Evolutionary conservation across 2,113 vertebrate species (phyloP).

Genomic region (Lophochroa leadbeateri): DNA sequence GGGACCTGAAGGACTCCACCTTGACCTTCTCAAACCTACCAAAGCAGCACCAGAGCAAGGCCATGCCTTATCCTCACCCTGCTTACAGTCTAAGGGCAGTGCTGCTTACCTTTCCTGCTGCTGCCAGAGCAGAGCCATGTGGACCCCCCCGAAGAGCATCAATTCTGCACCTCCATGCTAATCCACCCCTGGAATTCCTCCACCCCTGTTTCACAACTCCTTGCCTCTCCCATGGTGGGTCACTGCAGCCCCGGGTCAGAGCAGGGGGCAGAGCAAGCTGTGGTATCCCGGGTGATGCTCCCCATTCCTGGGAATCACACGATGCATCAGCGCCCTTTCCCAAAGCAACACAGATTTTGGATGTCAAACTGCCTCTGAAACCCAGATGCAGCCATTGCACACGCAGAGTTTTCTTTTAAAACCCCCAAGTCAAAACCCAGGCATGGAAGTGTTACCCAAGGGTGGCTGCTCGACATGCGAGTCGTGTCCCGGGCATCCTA

Average conservation of each 20-base stretch:
- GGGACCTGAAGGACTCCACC: not conserved
- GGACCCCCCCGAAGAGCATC: accelerated
- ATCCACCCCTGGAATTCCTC: not conserved
- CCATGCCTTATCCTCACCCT: not conserved
- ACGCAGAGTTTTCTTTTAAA: not conserved
- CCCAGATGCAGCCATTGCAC: not conserved
- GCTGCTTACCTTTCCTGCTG: accelerated
- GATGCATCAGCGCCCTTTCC: accelerated
- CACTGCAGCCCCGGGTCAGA: accelerated
- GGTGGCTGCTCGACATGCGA: constrained; percentile 26
- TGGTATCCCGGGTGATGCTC: not conserved
- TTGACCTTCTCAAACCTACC: not conserved
- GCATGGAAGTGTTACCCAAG: constrained; percentile 2
- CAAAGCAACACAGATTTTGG: accelerated
- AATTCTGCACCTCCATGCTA: accelerated
- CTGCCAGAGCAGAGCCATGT: accelerated
- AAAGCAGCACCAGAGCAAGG: not conserved
- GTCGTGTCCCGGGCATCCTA: not conserved
- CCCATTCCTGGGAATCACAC: accelerated
- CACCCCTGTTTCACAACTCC: not conserved
- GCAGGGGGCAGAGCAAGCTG: not conserved
- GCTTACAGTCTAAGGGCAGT: accelerated
- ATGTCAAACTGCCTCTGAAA: not conserved
- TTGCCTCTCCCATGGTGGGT: accelerated
- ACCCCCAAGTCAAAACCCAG: not conserved